Evolutionary conservation across 2,113 vertebrate genomes (phyloP).

Genomic region (Neoarius graeffei): DNA sequence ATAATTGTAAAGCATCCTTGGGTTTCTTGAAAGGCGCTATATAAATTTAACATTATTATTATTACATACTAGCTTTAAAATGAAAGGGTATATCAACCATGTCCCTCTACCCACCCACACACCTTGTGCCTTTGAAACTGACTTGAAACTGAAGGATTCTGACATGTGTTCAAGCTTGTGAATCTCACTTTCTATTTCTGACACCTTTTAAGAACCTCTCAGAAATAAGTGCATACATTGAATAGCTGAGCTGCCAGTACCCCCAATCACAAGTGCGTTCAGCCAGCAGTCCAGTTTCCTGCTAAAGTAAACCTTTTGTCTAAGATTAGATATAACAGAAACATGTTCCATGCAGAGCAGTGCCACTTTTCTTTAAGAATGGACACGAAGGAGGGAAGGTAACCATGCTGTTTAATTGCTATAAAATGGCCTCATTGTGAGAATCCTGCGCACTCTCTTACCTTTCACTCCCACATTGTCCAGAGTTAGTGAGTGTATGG

Average conservation of each 20-base stretch:
- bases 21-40: no score
- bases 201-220: slow-evolving; percentile 1
- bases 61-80: no score
- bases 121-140: not conserved
- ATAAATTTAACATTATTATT: no score
- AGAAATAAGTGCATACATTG: not conserved
- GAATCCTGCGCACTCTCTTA: slow-evolving; percentile 23
- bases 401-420: slow-evolving; percentile 49
- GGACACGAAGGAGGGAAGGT: not conserved
- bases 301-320: not conserved
- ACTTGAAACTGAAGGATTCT: slow-evolving; percentile 12
- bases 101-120: no score
- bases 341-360: slow-evolving; percentile 6
- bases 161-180: slow-evolving; percentile 9
- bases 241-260: slow-evolving; percentile 19
- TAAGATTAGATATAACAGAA: slow-evolving; percentile 19
- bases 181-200: not conserved
- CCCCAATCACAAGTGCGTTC: not conserved
- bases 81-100: no score
- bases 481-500: slow-evolving; percentile 51
- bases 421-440: slow-evolving; percentile 38
- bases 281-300: not conserved
- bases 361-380: slow-evolving; percentile 9
- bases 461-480: slow-evolving; percentile 30
- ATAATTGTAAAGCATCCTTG: no score